These are phyloP conservation scores for Indicator indicator DNA, from an alignment of 2,113 vertebrate genomes.

Conservation along the genomic window DNA sequence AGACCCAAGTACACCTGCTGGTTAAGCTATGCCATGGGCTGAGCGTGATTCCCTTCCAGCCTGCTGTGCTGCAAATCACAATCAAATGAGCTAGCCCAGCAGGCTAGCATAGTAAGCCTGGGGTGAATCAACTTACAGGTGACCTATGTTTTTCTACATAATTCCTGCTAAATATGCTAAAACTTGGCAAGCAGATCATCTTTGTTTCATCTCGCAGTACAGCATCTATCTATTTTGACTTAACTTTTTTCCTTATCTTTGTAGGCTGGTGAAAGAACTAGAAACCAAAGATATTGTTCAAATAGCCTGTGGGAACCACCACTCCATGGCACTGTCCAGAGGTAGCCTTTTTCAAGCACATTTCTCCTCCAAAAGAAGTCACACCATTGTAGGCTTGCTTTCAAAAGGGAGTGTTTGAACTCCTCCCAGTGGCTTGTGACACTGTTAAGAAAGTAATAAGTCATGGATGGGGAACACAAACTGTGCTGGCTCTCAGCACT, in stretches of 20 bases:
- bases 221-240: not conserved
- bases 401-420: not conserved
- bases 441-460: not conserved
- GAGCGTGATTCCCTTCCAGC: not conserved
- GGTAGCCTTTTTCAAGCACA: conserved; percentile 53
- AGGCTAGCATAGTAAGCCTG: not conserved
- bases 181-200: not conserved
- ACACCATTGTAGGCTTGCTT: not conserved
- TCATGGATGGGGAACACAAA: not conserved
- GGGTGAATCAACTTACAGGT: not conserved
- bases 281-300: conserved; percentile 54
- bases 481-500: not conserved
- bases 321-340: conserved; percentile 75
- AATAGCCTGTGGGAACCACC: conserved; percentile 77
- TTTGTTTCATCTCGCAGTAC: not conserved
- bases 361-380: not conserved
- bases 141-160: not conserved
- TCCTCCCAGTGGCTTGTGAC: not conserved
- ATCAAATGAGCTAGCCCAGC: not conserved
- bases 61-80: not conserved
- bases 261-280: conserved; percentile 63
- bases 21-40: not conserved
- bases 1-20: not conserved
- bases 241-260: not conserved
- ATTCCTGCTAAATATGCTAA: not conserved